A percentile compares a stretch with the other conserved stretches of the same genome.
Conservation (phyloP, 2,797 vertebrate genomes). For the Rhadinocentrus ornatus region DNA sequence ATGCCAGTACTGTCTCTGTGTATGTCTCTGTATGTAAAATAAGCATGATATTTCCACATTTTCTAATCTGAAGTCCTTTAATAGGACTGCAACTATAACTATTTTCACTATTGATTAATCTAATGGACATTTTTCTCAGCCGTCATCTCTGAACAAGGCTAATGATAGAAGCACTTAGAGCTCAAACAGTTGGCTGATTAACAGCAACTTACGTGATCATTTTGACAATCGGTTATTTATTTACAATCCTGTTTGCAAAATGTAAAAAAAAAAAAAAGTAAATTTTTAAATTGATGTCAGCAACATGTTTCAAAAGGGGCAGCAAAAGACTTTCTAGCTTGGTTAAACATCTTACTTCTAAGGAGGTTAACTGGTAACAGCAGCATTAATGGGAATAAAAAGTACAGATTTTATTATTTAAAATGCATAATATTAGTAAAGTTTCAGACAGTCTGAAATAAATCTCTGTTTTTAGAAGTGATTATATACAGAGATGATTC, state of each 20-base stretch:
- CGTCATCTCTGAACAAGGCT: constrained; percentile 11
- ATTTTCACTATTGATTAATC: constrained; percentile 37
- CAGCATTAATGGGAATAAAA: not conserved
- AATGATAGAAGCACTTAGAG: constrained; percentile 5
- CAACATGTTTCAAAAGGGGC: not conserved
- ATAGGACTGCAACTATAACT: constrained; percentile 37
- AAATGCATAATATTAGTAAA: not conserved
- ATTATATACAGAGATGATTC: not conserved
- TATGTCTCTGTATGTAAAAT: constrained; percentile 58
- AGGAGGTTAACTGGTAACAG: not conserved
- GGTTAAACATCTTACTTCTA: not conserved
- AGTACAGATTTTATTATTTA: not conserved
- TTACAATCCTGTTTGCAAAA: constrained; percentile 1
- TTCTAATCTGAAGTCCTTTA: constrained; percentile 46
- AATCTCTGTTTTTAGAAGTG: not conserved
- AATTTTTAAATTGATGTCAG: constrained; percentile 18
- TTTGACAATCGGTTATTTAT: constrained; percentile 11
- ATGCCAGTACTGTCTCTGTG: constrained; percentile 55
- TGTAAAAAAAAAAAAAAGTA: not conserved
- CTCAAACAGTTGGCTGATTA: constrained; percentile 9
- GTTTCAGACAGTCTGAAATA: not conserved
- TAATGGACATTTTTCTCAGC: constrained; percentile 29
- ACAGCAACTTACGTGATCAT: constrained; percentile 6
- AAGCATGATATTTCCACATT: constrained; percentile 43
- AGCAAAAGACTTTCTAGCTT: not conserved